phyloP scores from a whole-genome alignment of 2,888 invertebrate species.

The Aethes cnicana region DNA sequence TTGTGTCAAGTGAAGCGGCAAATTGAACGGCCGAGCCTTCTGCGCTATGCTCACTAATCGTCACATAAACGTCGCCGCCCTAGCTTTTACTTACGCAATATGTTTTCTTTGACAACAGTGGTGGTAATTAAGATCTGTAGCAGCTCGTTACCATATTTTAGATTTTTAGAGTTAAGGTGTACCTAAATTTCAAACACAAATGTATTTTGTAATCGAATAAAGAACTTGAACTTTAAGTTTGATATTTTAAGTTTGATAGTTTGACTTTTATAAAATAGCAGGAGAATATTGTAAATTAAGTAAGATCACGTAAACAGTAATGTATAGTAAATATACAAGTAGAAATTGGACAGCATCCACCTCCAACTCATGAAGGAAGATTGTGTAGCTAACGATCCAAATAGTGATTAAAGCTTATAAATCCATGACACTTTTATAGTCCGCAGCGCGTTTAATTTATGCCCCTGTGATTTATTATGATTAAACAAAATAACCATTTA shows the following conservation, averaged over 20 bases:
- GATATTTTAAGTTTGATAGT: too few relatives aligned
- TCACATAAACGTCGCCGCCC: constrained; percentile 75
- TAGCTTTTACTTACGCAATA: constrained; percentile 75
- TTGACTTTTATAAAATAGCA: too few relatives aligned
- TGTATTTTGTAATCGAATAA: too few relatives aligned
- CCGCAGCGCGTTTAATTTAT: constrained; percentile 26
- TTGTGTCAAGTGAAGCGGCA: constrained; percentile 83
- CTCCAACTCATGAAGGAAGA: constrained; percentile 3
- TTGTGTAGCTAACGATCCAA: constrained; percentile 30
- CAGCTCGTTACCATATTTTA: too few relatives aligned
- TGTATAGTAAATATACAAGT: not conserved
- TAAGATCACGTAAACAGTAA: too few relatives aligned
- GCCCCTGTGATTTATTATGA: constrained; percentile 26
- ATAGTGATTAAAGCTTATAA: constrained; percentile 30
- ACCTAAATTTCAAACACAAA: too few relatives aligned
- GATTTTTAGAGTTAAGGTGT: too few relatives aligned
- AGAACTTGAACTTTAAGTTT: too few relatives aligned
- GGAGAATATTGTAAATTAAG: too few relatives aligned
- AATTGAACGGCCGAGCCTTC: constrained; percentile 82
- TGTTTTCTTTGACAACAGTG: constrained; percentile 47
- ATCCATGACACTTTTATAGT: constrained; percentile 29
- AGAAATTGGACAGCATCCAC: constrained; percentile 1
- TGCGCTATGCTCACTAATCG: constrained; percentile 78
- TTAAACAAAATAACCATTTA: constrained; percentile 28
- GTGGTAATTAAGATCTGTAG: constrained; percentile 4